phyloP scores from a whole-genome alignment of 1,140 invertebrate species.

The Teleogryllus occipitalis region DNA sequence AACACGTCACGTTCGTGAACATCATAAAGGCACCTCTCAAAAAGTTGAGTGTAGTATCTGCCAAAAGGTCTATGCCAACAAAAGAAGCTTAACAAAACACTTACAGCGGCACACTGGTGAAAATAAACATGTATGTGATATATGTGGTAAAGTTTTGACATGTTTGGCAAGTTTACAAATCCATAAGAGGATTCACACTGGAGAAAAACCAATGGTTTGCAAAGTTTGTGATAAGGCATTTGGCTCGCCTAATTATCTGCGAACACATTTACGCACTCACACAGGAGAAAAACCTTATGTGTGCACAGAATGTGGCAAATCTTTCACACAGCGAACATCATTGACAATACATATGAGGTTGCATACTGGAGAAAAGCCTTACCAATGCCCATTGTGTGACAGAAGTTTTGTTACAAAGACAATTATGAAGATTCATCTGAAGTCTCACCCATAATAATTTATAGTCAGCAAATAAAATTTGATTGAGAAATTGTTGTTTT shows the following conservation, averaged over 20 bases:
- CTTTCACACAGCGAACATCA: slow-evolving; percentile 22
- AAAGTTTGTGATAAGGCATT: slow-evolving; percentile 58
- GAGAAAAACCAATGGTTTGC: slow-evolving; percentile 53
- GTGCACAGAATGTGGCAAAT: slow-evolving; percentile 56
- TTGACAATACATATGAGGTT: slow-evolving; percentile 22
- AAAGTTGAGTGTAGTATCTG: slow-evolving; percentile 38
- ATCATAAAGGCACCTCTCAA: slow-evolving; percentile 24
- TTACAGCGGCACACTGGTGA: slow-evolving; percentile 37
- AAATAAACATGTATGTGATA: slow-evolving; percentile 46
- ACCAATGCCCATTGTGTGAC: slow-evolving; percentile 25
- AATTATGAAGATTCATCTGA: slow-evolving; percentile 30
- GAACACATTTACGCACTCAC: slow-evolving; percentile 66
- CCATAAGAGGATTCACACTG: slow-evolving; percentile 55
- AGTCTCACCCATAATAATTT: slow-evolving; percentile 23
- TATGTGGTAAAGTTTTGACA: slow-evolving; percentile 29
- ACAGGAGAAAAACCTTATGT: slow-evolving; percentile 68
- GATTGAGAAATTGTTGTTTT: too few relatives aligned
- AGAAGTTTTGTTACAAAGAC: slow-evolving; percentile 30
- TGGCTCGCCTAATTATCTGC: slow-evolving; percentile 49
- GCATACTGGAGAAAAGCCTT: slow-evolving; percentile 32
- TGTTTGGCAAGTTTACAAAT: slow-evolving; percentile 48
- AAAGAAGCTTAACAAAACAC: slow-evolving; percentile 29
- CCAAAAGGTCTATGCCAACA: slow-evolving; percentile 38
- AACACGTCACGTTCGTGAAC: slow-evolving; percentile 23
- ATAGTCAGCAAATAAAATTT: not conserved